phyloP scores from a whole-genome alignment of 92 coral and sea anemone genomes.

The Zoanthus gigantus region DNA sequence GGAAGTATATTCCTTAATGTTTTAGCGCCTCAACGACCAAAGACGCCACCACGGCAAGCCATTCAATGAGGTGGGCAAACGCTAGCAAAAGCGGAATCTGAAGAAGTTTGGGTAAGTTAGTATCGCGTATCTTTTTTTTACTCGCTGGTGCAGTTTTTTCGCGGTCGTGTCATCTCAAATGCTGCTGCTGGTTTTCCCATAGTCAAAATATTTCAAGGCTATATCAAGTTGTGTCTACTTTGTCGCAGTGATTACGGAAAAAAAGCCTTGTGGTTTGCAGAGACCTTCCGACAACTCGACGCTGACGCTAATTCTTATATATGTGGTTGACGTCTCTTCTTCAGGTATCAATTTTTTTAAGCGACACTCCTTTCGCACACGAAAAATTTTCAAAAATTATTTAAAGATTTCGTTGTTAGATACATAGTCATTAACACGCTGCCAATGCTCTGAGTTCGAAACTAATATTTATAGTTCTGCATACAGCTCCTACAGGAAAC shows the following conservation, averaged over 20 bases:
- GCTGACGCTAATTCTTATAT: neutral
- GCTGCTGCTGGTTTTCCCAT: neutral
- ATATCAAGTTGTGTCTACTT: conserved; percentile 21
- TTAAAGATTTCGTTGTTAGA: neutral
- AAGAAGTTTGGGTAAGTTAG: conserved; percentile 27
- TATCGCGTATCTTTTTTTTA: conserved; percentile 9
- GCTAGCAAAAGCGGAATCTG: conserved; percentile 10
- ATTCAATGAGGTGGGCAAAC: conserved; percentile 21
- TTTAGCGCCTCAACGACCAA: neutral
- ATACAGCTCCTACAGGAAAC: neutral
- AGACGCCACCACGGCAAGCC: conserved; percentile 10
- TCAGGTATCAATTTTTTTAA: conserved; percentile 2
- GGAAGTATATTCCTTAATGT: neutral
- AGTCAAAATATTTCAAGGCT: neutral
- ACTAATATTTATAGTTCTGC: neutral
- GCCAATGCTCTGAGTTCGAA: neutral
- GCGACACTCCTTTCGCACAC: neutral
- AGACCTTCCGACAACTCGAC: conserved; percentile 11
- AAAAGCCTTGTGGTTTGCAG: conserved; percentile 18
- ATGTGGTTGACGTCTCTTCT: neutral
- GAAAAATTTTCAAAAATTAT: neutral
- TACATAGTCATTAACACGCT: neutral
- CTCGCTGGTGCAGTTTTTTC: neutral
- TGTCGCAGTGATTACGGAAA: conserved; percentile 14
- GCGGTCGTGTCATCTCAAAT: neutral